Evolutionary conservation across 2,113 vertebrate species (phyloP).

Genomic region (Ploceus nigricollis): DNA sequence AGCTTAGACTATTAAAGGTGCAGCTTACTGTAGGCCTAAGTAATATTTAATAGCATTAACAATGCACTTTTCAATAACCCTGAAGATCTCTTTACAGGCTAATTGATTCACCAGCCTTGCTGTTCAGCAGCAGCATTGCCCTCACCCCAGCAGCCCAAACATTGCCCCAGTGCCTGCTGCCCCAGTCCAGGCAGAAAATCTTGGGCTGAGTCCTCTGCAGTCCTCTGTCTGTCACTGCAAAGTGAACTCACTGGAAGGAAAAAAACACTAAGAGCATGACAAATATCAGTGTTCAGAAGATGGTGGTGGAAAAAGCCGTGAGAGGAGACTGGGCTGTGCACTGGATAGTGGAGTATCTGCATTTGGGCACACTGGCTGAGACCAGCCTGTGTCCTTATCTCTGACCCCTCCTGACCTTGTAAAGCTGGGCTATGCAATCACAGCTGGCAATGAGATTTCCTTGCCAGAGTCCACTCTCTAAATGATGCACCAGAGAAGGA

Average conservation of each 20-base stretch:
- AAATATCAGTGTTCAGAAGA: not conserved
- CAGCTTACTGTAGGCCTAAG: constrained; percentile 70
- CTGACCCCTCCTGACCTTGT: not conserved
- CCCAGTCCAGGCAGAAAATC: not conserved
- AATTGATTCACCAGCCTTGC: constrained; percentile 41
- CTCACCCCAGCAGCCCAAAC: constrained; percentile 1
- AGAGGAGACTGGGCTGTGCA: no score
- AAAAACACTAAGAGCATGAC: not conserved
- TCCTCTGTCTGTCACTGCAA: not conserved
- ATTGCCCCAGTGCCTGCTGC: not conserved
- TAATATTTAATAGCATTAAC: constrained; percentile 79
- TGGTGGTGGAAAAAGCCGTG: not conserved
- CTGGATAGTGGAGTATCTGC: not conserved
- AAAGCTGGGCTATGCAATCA: not conserved
- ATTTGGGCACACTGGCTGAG: not conserved
- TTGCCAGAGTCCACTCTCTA: not conserved
- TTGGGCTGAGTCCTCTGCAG: not conserved
- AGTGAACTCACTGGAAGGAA: not conserved
- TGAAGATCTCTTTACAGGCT: constrained; percentile 61
- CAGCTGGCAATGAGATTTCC: not conserved
- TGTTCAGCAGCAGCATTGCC: not conserved
- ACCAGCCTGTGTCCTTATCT: not conserved
- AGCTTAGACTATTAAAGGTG: constrained; percentile 76
- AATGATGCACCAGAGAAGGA: not conserved
- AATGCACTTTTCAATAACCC: constrained; percentile 50